Conservation (phyloP, 2,888 invertebrate genomes). For the Hetaerina titia region DNA sequence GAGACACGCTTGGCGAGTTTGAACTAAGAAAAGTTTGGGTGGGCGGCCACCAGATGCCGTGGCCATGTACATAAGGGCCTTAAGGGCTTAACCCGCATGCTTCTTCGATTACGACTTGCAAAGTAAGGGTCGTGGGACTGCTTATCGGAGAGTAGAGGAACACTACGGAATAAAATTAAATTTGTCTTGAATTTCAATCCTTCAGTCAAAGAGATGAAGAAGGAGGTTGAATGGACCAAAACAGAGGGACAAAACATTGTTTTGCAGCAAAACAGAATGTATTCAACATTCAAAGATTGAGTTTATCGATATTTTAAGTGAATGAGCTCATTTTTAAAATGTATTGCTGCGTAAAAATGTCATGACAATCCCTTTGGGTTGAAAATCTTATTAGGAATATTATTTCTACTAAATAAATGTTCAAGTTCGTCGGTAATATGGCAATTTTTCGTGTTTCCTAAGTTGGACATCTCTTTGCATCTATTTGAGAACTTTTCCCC, state of each 20-base stretch:
- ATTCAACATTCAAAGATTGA: no score
- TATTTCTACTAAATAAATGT: no score
- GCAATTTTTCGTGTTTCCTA: no score
- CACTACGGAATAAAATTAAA: background rate
- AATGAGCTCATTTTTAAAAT: no score
- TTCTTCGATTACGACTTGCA: background rate
- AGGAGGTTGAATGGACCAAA: background rate
- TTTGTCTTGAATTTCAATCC: background rate
- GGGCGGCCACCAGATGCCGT: slow-evolving; percentile 9
- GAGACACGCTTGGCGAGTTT: slow-evolving; percentile 27
- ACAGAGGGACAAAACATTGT: background rate
- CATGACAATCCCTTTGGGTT: no score
- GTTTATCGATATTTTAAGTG: no score
- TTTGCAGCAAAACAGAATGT: no score
- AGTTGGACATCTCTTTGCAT: no score
- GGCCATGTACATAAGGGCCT: background rate
- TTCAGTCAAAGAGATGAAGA: background rate
- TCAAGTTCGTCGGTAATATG: no score
- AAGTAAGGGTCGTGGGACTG: background rate
- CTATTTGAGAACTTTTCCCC: no score
- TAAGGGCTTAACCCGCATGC: slow-evolving; percentile 3
- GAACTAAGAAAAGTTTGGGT: background rate
- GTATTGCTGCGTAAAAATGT: no score
- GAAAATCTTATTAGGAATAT: no score
- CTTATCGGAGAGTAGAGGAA: background rate